phyloP scores from a whole-genome alignment of 2,888 invertebrate genomes.

The Chironomus tentans region DNA sequence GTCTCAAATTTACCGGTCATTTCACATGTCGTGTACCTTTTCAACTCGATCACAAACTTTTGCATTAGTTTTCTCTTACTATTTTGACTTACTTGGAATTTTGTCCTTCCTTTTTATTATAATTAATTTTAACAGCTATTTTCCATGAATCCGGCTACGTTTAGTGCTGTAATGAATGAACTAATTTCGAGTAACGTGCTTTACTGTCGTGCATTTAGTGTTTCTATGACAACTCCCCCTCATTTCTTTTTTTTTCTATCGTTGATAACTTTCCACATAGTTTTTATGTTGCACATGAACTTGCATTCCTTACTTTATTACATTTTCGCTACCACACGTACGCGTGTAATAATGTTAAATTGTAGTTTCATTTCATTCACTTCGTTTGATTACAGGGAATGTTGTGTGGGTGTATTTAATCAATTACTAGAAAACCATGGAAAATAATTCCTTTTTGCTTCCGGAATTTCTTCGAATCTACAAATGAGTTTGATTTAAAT shows the following conservation, averaged over 20 bases:
- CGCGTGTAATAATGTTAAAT: no score
- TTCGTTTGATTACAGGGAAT: no score
- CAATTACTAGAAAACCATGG: no score
- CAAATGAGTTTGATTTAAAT: no score
- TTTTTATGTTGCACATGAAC: conserved; percentile 11
- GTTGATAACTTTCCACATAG: background rate
- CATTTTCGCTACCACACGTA: no score
- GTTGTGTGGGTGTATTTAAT: no score
- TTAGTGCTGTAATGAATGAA: background rate
- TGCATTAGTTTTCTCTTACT: background rate
- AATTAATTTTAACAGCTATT: no score
- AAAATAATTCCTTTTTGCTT: no score
- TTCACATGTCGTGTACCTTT: background rate
- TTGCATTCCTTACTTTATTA: background rate
- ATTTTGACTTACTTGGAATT: background rate
- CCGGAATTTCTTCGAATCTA: no score
- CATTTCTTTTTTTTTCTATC: background rate
- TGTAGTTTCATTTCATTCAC: no score
- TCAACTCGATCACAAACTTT: background rate
- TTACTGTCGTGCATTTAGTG: background rate
- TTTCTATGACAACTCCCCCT: conserved; percentile 23
- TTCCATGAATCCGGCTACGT: no score
- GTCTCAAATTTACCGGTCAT: background rate
- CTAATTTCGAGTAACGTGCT: background rate
- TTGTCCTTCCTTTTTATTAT: no score